These are phyloP conservation scores for Drosophila novamexicana DNA, from an alignment of 1,140 invertebrate species.

Conservation along the genomic window DNA sequence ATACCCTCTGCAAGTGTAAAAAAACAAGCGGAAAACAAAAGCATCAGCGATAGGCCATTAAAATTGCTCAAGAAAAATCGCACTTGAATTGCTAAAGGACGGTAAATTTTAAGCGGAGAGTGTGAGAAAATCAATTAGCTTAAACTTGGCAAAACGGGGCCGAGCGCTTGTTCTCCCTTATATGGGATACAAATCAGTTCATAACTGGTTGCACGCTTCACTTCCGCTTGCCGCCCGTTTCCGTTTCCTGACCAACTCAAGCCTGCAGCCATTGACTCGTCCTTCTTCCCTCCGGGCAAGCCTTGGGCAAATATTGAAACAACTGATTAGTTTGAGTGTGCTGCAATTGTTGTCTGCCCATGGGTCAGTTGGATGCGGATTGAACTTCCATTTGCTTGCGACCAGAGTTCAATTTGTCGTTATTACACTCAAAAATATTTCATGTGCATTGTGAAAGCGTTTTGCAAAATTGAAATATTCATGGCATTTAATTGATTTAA, in stretches of 20 bases:
- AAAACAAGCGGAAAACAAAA: conserved; percentile 28
- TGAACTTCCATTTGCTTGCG: conserved; percentile 24
- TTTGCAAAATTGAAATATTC: conserved; percentile 65
- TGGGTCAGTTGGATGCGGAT: conserved; percentile 4
- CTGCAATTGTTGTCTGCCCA: conserved; percentile 39
- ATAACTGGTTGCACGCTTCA: conserved; percentile 40
- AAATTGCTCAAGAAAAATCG: conserved; percentile 27
- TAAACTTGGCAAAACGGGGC: conserved; percentile 16
- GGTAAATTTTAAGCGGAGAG: conserved; percentile 26
- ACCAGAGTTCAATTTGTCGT: conserved; percentile 58
- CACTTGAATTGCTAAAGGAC: conserved; percentile 10
- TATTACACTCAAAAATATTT: conserved; percentile 49
- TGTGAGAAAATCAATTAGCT: conserved; percentile 75
- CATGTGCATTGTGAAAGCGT: not conserved
- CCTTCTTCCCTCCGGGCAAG: not conserved
- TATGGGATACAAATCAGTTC: conserved; percentile 19
- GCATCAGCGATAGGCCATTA: conserved; percentile 32
- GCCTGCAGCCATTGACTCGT: not conserved
- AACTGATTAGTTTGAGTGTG: conserved; percentile 80
- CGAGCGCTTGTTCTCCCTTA: not conserved
- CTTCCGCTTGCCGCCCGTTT: conserved; percentile 53
- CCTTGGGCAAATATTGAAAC: conserved; percentile 73
- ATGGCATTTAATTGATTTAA: conserved; percentile 70
- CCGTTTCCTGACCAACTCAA: conserved; percentile 56
- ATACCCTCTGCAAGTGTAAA: not conserved